A percentile compares a stretch with the other conserved stretches of the same genome.
Conservation (phyloP, 2,888 invertebrate species). For the Hypolimnas misippus region DNA sequence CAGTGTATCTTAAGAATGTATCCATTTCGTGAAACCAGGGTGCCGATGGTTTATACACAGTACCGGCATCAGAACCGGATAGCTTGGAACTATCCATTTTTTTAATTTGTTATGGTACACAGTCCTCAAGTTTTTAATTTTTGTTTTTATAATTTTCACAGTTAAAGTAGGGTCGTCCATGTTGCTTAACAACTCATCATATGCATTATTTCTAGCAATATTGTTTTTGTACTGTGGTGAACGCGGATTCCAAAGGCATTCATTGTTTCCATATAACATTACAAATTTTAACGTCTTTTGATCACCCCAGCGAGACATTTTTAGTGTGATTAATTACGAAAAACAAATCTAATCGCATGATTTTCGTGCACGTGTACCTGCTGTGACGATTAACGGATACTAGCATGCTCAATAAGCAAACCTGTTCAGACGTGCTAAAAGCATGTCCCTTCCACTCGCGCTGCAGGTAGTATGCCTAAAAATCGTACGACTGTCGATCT, state of each 20-base stretch:
- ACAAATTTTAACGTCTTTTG: too few species aligned
- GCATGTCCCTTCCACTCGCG: too few species aligned
- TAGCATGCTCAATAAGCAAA: too few species aligned
- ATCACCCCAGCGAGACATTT: constrained; percentile 25
- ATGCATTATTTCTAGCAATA: constrained; percentile 42
- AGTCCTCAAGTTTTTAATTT: constrained; percentile 39
- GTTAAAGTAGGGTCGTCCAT: constrained; percentile 34
- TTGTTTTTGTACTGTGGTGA: constrained; percentile 37
- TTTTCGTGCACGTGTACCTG: too few species aligned
- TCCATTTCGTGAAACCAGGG: too few species aligned
- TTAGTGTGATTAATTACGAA: constrained; percentile 1
- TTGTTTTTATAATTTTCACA: constrained; percentile 37
- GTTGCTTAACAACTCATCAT: constrained; percentile 36
- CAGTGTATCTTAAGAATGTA: too few species aligned
- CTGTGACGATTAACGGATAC: too few species aligned
- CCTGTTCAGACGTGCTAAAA: too few species aligned
- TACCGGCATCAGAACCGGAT: constrained; percentile 40
- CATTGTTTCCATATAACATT: constrained; percentile 17
- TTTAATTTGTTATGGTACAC: constrained; percentile 41
- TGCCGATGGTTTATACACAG: constrained; percentile 22
- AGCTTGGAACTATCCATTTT: constrained; percentile 40
- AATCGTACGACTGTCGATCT: too few species aligned
- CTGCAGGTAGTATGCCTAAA: too few species aligned
- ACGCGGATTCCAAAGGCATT: constrained; percentile 11
- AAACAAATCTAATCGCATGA: too few species aligned